Evolutionary conservation across 35 echinoderm and acorn worm genomes (phyloP), one percentile per base, ranked within the genome.

Genomic region (Diadema setosum): DNA sequence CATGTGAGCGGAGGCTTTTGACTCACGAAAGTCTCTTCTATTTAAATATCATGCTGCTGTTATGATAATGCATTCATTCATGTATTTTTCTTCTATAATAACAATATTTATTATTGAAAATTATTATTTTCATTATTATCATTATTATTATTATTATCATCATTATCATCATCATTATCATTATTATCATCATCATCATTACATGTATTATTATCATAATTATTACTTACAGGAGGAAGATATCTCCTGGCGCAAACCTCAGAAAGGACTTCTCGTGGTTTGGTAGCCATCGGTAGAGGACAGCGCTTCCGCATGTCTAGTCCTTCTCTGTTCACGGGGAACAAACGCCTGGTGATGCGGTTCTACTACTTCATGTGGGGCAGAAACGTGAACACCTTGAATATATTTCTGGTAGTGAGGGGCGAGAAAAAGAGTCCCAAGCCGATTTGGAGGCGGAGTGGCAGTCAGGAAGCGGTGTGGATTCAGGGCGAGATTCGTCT

Each of bases 341-440:
- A 64, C 27, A 61, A 57, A 14, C 76, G 81, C 14, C 93, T 95
- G 29, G 30, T 99, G 4, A 35, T 99, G 0, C 81, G 92, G 5
- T 99, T 99, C 42, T 92, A 91, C 49, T 92, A 92, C 52, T 90
- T 65, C 39, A 99, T 98, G 96, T 94, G 70, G 42, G 96, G 96
- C 18, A 89, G 80, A 45, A 42, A 75, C 40, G 45, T 99, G 5
- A 93, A 93, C 4, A 78, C 82, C n/a, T 39, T 99, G 12, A 92
- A 94, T 12, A 90, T 90, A n/a, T 99, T 92, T 40, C 82, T 95
- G 37, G 42, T 94, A 0, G 48, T 95, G 3, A 56, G 91, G 12
- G 93, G 93, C 12, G 65, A 45, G 25, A 61, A 20, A 0, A 86
- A 80, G 39, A 61, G 64, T 3, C 83, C 82, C 3, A 80, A 81